These are phyloP conservation scores for Trididemnum clinides DNA, from an alignment of 23 tunicate genomes.

Conservation along the genomic window DNA sequence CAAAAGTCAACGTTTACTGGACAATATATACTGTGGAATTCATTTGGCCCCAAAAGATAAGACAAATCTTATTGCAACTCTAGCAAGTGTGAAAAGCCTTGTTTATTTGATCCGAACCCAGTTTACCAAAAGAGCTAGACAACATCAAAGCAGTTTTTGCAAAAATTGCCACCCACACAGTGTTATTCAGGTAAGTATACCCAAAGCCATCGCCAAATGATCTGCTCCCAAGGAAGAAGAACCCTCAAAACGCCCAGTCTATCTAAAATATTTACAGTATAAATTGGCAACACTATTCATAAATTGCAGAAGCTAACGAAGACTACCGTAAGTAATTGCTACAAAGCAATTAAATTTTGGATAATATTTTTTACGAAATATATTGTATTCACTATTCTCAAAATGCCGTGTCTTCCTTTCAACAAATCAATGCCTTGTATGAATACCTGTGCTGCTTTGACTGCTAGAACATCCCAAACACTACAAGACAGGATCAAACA, in stretches of 20 bases:
- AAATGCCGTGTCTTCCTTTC: not conserved
- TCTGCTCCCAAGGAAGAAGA: not conserved
- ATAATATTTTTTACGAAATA: not conserved
- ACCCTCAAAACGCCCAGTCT: not conserved
- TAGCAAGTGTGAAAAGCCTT: not conserved
- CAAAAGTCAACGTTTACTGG: not conserved
- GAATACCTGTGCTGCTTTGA: conserved; percentile 5
- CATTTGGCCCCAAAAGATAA: not conserved
- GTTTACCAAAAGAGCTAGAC: not conserved
- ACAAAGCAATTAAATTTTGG: not conserved
- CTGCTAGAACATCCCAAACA: not conserved
- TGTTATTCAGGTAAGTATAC: too few species aligned
- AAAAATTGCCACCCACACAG: not conserved
- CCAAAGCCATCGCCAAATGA: not conserved
- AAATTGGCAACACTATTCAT: not conserved
- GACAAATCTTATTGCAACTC: not conserved
- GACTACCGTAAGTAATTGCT: not conserved
- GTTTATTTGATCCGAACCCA: not conserved
- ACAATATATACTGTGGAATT: not conserved
- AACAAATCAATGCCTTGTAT: not conserved
- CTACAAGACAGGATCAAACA: not conserved
- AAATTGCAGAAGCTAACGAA: not conserved
- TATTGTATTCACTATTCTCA: not conserved
- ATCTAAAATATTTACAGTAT: not conserved
- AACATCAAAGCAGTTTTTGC: not conserved